phyloP scores from a whole-genome alignment of 2,113 vertebrate genomes.

The Psittacula cyanocephala region DNA sequence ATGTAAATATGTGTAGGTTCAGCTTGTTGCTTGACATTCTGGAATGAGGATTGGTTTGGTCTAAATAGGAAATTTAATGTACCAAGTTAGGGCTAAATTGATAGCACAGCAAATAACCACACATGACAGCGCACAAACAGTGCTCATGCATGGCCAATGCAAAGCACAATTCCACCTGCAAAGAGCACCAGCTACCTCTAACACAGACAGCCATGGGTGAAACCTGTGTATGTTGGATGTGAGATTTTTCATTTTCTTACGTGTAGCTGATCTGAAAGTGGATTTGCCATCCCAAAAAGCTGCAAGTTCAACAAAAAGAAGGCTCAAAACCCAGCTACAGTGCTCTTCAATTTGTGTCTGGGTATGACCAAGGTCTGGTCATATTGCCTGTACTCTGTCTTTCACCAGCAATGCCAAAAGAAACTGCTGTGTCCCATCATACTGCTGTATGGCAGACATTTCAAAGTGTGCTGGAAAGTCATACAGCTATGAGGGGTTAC shows the following conservation, averaged over 20 bases:
- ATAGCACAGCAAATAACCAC: neutral
- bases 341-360: neutral
- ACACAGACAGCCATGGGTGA: fast-evolving
- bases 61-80: neutral
- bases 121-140: neutral
- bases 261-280: neutral
- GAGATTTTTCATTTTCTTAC: neutral
- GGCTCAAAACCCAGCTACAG: neutral
- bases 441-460: neutral
- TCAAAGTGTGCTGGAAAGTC: neutral
- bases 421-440: neutral
- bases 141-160: too few relatives aligned
- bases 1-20: neutral
- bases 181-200: neutral
- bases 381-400: neutral
- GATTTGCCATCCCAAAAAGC: neutral
- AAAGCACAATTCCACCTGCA: neutral
- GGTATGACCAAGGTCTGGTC: neutral
- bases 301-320: neutral
- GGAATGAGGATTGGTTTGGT: neutral
- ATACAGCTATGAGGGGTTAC: neutral
- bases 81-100: neutral
- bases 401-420: neutral
- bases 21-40: neutral
- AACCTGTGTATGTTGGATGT: neutral